Evolutionary conservation across 2,797 vertebrate species (phyloP).

Genomic region (Emydoidea blandingii): DNA sequence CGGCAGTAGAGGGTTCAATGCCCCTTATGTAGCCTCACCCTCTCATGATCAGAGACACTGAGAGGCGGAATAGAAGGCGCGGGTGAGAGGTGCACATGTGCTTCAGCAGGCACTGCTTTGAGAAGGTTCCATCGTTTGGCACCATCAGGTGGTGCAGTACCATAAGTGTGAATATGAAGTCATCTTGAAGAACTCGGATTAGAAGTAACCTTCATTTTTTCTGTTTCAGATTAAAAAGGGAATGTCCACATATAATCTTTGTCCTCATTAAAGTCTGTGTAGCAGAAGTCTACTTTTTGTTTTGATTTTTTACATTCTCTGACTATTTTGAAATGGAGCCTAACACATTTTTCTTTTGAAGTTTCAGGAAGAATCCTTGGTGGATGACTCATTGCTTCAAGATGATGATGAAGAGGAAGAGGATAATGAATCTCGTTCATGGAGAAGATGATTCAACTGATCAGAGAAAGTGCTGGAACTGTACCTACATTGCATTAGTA

Average conservation of each 20-base stretch:
- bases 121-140: not conserved
- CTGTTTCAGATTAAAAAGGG: not conserved
- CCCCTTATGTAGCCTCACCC: too few species aligned
- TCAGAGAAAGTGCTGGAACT: slow-evolving; percentile 79
- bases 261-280: not conserved
- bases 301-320: slow-evolving; percentile 35
- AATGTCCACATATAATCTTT: not conserved
- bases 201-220: not conserved
- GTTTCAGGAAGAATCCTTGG: slow-evolving; percentile 95
- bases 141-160: not conserved
- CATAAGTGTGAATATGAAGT: not conserved
- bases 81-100: not conserved
- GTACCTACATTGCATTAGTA: slow-evolving; percentile 85
- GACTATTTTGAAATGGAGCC: slow-evolving; percentile 41
- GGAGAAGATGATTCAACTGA: slow-evolving; percentile 95
- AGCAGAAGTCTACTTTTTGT: not conserved
- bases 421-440: slow-evolving; percentile 96
- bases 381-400: slow-evolving; percentile 94
- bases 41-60: not conserved
- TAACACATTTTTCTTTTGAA: slow-evolving; percentile 76
- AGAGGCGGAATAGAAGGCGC: not conserved
- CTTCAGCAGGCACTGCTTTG: not conserved
- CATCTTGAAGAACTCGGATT: not conserved
- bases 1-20: too few species aligned
- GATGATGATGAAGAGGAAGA: slow-evolving; percentile 99